phyloP scores from a whole-genome alignment of 2,888 invertebrate species.

The Eulithis prunata region DNA sequence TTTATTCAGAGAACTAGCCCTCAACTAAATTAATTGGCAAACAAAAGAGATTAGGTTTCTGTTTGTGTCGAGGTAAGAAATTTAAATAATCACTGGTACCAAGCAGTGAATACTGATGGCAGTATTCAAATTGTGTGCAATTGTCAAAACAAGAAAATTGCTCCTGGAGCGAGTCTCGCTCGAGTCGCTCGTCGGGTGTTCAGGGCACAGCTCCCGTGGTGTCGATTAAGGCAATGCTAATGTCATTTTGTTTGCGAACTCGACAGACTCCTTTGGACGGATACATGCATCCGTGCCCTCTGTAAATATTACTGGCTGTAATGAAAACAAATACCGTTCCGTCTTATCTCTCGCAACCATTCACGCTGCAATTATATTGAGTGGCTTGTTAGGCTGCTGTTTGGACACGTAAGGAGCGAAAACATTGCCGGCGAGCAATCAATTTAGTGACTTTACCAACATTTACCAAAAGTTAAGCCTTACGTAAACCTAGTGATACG shows the following conservation, averaged over 20 bases:
- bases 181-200: slow-evolving; percentile 52
- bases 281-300: slow-evolving; percentile 56
- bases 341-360: slow-evolving; percentile 60
- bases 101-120: slow-evolving; percentile 67
- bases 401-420: slow-evolving; percentile 20
- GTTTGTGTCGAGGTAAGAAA: slow-evolving; percentile 67
- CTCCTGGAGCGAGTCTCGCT: slow-evolving; percentile 50
- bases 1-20: too few species aligned
- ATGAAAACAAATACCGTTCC: slow-evolving; percentile 55
- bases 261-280: slow-evolving; percentile 61
- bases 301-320: slow-evolving; percentile 58
- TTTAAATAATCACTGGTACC: slow-evolving; percentile 70
- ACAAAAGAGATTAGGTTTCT: slow-evolving; percentile 67
- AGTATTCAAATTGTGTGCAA: slow-evolving; percentile 71
- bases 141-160: slow-evolving; percentile 73
- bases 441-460: slow-evolving; percentile 3
- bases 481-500: too few species aligned
- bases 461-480: not conserved
- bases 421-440: slow-evolving; percentile 5
- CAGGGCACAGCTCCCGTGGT: slow-evolving; percentile 63
- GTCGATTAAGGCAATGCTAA: slow-evolving; percentile 78
- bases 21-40: slow-evolving; percentile 62
- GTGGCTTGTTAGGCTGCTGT: slow-evolving; percentile 36
- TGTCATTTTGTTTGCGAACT: slow-evolving; percentile 75
- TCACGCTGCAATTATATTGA: slow-evolving; percentile 55